A percentile compares a stretch with the other conserved stretches of the same genome.
phyloP scores from a whole-genome alignment of 1,140 invertebrate species.

The Drosophila albomicans region DNA sequence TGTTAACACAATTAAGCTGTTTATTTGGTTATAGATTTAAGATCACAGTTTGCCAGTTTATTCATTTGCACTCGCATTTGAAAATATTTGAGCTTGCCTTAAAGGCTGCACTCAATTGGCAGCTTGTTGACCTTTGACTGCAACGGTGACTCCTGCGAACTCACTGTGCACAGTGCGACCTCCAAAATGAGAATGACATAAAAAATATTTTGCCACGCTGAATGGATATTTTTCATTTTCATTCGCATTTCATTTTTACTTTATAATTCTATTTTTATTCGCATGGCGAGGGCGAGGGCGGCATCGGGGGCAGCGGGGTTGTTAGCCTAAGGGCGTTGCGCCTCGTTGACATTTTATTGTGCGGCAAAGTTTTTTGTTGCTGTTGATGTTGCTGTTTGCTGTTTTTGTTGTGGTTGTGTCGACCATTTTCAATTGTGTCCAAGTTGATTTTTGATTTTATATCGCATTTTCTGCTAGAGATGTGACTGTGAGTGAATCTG shows the following conservation, averaged over 20 bases:
- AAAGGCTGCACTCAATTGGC: constrained; percentile 41
- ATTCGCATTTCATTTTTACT: not conserved
- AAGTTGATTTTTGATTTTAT: constrained; percentile 25
- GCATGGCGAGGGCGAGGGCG: not conserved
- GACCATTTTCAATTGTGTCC: constrained; percentile 32
- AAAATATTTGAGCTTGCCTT: constrained; percentile 20
- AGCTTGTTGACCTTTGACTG: constrained; percentile 44
- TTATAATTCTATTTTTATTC: constrained; percentile 39
- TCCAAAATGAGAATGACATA: constrained; percentile 36
- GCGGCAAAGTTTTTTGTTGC: constrained; percentile 11
- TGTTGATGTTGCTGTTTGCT: constrained; percentile 25
- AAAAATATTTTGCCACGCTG: constrained; percentile 44
- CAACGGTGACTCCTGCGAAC: not conserved
- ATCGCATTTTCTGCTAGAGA: constrained; percentile 16
- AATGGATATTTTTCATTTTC: constrained; percentile 13
- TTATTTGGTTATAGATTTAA: constrained; percentile 1
- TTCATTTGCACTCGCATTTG: not conserved
- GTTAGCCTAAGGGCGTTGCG: constrained; percentile 36
- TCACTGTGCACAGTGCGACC: constrained; percentile 43
- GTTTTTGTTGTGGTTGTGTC: constrained; percentile 31
- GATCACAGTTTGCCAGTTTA: not conserved
- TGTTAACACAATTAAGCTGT: constrained; percentile 7
- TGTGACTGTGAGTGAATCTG: constrained; percentile 2
- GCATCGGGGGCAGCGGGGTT: not conserved
- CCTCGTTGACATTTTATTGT: constrained; percentile 46